Percentiles rank a stretch among this genome's conserved stretches.
Conservation (phyloP, 1,140 invertebrate species). For the Ostrea edulis region DNA sequence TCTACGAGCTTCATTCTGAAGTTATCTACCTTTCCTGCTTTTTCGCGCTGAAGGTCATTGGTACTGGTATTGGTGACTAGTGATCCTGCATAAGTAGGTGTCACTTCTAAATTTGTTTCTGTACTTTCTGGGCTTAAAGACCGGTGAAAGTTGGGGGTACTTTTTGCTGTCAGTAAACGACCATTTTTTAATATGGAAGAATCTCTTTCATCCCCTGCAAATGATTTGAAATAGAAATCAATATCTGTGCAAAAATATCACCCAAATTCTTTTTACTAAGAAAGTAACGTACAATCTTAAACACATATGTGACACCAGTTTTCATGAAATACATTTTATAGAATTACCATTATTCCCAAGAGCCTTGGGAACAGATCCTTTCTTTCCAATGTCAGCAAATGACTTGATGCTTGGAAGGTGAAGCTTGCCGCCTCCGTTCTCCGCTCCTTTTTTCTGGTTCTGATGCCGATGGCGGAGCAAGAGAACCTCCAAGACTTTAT, state of each 20-base stretch:
- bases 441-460: conserved; percentile 78
- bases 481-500: conserved; percentile 92
- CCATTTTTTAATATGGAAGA: conserved; percentile 22
- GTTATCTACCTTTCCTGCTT: neutral
- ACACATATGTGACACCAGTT: neutral
- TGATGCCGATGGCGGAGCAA: conserved; percentile 96
- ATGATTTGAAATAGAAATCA: neutral
- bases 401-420: conserved; percentile 96
- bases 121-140: conserved; percentile 24
- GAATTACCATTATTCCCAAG: neutral
- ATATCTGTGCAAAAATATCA: neutral
- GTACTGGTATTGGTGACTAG: conserved; percentile 27
- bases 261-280: neutral
- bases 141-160: conserved; percentile 53
- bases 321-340: neutral
- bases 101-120: conserved; percentile 14
- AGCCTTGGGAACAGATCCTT: conserved; percentile 88
- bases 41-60: conserved; percentile 58
- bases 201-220: neutral
- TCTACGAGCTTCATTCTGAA: neutral
- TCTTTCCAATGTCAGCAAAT: conserved; percentile 96
- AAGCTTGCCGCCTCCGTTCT: conserved; percentile 88
- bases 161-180: conserved; percentile 48
- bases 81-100: conserved; percentile 40
- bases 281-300: neutral